These are phyloP conservation scores for Sussaba pulchella DNA, from an alignment of 2,888 invertebrate genomes.

Conservation along the genomic window DNA sequence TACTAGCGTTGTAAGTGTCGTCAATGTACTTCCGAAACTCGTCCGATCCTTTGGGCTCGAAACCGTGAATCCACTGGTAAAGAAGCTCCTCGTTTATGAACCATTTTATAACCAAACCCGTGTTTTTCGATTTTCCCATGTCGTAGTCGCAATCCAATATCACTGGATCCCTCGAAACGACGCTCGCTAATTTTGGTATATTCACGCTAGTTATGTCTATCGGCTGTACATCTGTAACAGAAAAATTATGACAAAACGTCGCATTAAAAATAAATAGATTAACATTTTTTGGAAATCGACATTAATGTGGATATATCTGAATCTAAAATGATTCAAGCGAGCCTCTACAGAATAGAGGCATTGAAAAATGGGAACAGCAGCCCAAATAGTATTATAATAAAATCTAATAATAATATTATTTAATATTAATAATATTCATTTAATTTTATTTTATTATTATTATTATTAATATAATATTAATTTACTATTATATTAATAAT, in stretches of 20 bases:
- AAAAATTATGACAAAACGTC: background rate
- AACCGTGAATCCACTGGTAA: constrained; percentile 93
- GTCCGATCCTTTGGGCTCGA: constrained; percentile 88
- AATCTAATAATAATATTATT: too few relatives aligned
- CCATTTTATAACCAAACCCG: constrained; percentile 92
- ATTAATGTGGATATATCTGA: too few relatives aligned
- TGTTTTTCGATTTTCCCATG: constrained; percentile 86
- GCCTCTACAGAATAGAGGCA: too few relatives aligned
- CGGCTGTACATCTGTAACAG: constrained; percentile 86
- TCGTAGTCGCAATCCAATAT: constrained; percentile 91
- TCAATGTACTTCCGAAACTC: constrained; percentile 84
- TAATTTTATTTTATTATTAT: too few relatives aligned
- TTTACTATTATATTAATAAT: too few relatives aligned
- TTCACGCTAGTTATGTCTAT: constrained; percentile 87
- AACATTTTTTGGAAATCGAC: too few relatives aligned
- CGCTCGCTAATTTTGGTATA: constrained; percentile 87
- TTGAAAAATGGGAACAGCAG: too few relatives aligned
- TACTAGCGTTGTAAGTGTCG: constrained; percentile 87
- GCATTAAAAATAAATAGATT: background rate
- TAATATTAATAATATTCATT: too few relatives aligned
- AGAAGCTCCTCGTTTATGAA: constrained; percentile 88
- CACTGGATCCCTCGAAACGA: constrained; percentile 86
- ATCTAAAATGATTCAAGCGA: too few relatives aligned
- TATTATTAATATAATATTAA: too few relatives aligned
- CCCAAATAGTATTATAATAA: too few relatives aligned